These are phyloP conservation scores for Datnioides undecimradiatus DNA, from an alignment of 2,113 vertebrate species.

Conservation along the genomic window DNA sequence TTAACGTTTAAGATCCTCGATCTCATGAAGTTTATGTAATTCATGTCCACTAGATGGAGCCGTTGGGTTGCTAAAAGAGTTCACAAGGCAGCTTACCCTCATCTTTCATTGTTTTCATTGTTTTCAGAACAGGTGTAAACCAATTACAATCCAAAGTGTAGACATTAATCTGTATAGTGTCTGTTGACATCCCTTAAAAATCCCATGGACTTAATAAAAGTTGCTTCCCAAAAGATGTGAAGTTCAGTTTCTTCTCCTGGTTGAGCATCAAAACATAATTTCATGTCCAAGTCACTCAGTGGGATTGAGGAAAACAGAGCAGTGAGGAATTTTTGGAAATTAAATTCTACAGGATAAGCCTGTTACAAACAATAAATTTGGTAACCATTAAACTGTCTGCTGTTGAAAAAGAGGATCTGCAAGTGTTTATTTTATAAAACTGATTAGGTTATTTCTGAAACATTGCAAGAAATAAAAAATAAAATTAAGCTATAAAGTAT, in stretches of 20 bases:
- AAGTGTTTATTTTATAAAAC: not conserved
- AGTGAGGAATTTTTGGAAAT: not conserved
- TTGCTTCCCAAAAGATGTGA: not conserved
- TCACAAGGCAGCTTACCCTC: not conserved
- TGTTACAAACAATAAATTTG: not conserved
- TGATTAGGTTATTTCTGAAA: constrained; percentile 8
- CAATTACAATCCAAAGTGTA: not conserved
- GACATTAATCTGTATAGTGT: not conserved
- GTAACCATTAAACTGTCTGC: constrained; percentile 30
- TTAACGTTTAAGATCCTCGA: not conserved
- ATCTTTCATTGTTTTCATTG: constrained; percentile 9
- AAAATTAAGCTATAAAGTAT: constrained; percentile 24
- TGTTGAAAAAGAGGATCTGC: constrained; percentile 1
- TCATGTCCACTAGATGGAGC: constrained; percentile 62
- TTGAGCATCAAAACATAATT: not conserved
- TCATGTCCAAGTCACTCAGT: not conserved
- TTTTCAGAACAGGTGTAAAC: constrained; percentile 48
- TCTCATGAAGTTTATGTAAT: not conserved
- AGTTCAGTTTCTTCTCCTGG: not conserved
- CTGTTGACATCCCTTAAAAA: not conserved
- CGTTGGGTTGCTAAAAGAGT: not conserved
- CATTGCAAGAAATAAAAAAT: constrained; percentile 32
- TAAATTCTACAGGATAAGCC: not conserved
- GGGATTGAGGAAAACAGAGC: not conserved
- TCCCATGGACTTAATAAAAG: constrained; percentile 29